Evolutionary conservation across 2,888 invertebrate species (phyloP).

Genomic region (Orthonychiurus folsomi): DNA sequence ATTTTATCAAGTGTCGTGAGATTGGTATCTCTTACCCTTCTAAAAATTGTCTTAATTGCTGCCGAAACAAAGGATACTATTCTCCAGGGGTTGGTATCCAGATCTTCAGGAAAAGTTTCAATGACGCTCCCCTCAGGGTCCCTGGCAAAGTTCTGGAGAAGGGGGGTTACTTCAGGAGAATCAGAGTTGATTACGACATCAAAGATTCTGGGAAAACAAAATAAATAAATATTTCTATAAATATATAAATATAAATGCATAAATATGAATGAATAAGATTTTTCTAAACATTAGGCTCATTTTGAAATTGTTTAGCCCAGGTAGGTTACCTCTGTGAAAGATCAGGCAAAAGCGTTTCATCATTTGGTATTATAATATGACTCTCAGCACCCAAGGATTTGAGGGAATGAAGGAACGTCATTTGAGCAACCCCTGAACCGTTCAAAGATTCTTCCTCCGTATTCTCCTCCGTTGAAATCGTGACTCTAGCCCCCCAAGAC

Average conservation of each 20-base stretch:
- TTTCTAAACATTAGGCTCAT: neutral
- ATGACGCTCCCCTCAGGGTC: constrained; percentile 30
- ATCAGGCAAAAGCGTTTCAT: constrained; percentile 33
- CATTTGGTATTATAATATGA: constrained; percentile 38
- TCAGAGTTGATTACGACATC: constrained; percentile 35
- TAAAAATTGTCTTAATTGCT: too few species aligned
- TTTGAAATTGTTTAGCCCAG: neutral
- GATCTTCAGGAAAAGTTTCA: constrained; percentile 35
- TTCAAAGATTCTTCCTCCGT: constrained; percentile 22
- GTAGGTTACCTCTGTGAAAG: constrained; percentile 35
- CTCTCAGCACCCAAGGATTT: constrained; percentile 39
- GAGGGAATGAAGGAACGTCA: constrained; percentile 37
- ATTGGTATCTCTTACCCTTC: too few species aligned
- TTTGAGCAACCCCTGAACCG: constrained; percentile 35
- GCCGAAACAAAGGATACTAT: too few species aligned
- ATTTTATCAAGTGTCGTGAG: too few species aligned
- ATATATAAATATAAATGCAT: neutral
- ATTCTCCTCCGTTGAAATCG: constrained; percentile 37
- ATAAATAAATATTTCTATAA: neutral
- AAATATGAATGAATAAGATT: neutral
- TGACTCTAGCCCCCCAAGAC: constrained; percentile 37
- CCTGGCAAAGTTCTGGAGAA: constrained; percentile 32
- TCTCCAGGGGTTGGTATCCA: neutral
- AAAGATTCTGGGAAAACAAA: constrained; percentile 4
- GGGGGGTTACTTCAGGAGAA: constrained; percentile 22